Base-by-base conservation (phyloP, 2,797 vertebrate genomes). In the Halcyon chelicuti region DNA sequence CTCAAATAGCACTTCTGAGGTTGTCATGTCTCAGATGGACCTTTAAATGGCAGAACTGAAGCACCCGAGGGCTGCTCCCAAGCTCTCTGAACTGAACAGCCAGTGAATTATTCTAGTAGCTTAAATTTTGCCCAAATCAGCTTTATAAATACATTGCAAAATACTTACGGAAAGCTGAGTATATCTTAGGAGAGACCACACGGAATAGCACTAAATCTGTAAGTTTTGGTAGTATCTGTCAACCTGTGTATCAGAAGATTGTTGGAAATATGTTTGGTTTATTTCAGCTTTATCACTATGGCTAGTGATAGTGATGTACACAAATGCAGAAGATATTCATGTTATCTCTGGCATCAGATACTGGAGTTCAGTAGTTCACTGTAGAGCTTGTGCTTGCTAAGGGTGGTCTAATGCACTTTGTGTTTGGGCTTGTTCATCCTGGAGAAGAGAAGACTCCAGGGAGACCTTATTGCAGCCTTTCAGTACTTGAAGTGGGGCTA, bases 381-480 rank as follows among this genome's bases (percentile, higher is more conserved):
- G 1, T 6, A 11, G 35, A 78, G 62, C 23, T 46, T 2, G 0
- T 31, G 20, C 0, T 0, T 62, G 25, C 49, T 12, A 0, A 7
- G 44, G 17, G 6, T 29, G 35, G 4, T 33, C 16, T 28, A 1
- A 33, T 4, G 29, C 10, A 6, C 63, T 37, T 67, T 17, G 46
- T 18, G 22, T 47, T 33, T 46, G n/a, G 22, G 23, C 31, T 22
- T 25, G 23, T 18, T 66, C 63, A 33, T 15, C 63, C 16, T 33
- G 11, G 42, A 47, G 31, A 65, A 65, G 29, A 33, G 31, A 14
- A 46, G 42, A 44, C 63, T 47, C 42, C 23, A 33, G n/a, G n/a
- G 16, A 33, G 44, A 33, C 15, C n/a, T 47, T 33, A 17, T 21
- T 66, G 42, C 11, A 12, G 31, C 31, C 42, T 66, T 33, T 33